Conservation (phyloP, 2,797 vertebrate species). For the Enteromius radiatus region DNA sequence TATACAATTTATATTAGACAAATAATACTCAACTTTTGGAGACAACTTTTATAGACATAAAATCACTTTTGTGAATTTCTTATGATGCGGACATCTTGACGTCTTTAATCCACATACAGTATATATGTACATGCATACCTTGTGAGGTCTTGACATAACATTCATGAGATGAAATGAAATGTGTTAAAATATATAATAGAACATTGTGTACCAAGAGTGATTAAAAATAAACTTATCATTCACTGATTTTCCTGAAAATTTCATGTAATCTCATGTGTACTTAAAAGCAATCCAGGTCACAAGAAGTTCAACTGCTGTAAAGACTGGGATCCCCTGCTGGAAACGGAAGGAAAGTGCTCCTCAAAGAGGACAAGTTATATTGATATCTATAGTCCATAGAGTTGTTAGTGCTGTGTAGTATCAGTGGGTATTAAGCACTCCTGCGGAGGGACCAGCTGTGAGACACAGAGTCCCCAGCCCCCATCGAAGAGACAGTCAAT, state of each 20-base stretch:
- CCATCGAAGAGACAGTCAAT: conserved; percentile 9
- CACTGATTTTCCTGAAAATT: background rate
- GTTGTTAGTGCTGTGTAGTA: conserved; percentile 32
- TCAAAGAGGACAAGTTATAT: background rate
- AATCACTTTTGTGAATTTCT: too few species aligned
- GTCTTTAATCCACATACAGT: too few species aligned
- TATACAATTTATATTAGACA: background rate
- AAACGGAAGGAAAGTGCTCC: background rate
- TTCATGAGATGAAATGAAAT: background rate
- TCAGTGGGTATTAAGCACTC: conserved; percentile 47
- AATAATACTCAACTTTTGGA: background rate
- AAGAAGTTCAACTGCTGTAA: background rate
- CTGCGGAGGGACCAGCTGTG: conserved; percentile 50
- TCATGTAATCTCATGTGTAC: background rate
- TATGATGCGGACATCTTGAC: too few species aligned
- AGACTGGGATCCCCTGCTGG: conserved; percentile 4
- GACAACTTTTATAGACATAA: too few species aligned
- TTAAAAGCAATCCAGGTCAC: background rate
- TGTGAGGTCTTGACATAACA: too few species aligned
- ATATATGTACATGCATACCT: too few species aligned
- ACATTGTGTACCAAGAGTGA: accelerated
- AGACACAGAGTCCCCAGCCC: conserved; percentile 39
- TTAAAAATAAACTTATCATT: background rate
- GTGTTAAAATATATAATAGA: background rate
- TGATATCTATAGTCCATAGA: conserved; percentile 11